Evolutionary conservation across 2,888 invertebrate species (phyloP), one percentile per base, ranked within the genome.

Genomic region (Sialis lutaria): DNA sequence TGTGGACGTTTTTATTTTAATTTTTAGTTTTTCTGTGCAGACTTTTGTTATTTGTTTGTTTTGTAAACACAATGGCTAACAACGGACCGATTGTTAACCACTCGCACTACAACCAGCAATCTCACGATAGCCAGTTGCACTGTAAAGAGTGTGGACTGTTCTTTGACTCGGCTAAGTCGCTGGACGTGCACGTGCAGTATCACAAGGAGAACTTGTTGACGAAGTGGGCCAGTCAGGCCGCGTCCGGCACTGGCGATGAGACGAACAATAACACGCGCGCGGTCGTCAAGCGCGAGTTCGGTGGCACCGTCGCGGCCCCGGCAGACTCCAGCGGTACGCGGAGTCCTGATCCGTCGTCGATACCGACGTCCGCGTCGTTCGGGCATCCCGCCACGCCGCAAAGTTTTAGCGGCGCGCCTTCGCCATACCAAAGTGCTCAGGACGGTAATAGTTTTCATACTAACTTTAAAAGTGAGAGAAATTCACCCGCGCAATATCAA

Each of bases 101-200:
- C 62, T 22, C 22, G 22, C 22, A 22, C 22, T 74, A 67, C 63
- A 69, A 54, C 63, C 72, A 64, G 63, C 73, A 66, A 64, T 72
- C 65, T 50, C 59, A 60, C 54, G 65, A 61, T 53, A 70, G 70
- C 60, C 74, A 76, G 56, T 75, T 75, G 63, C 77, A 76, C 61
- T 86, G 84, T 67, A 79, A 79, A 64, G 77, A 82, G 64, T 86
- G 85, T 68, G 79, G 78, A 57, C 67, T 83, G 54, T 75, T 73
- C 58, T 75, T 86, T 60, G 82, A 86, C 62, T 81, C 82, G 55
- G 74, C 75, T 50, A 80, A 80, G 58, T 84, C 83, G 50, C 70
- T 86, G 54, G 80, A 84, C 58, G 84, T 85, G 53, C 86, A 86
- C 66, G 68, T 83, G 57, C 79, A 80, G 59, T 86, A 85, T 64